Percentiles rank a stretch among this genome's conserved stretches.
These are phyloP conservation scores for Cotesia congregata DNA, from an alignment of 2,888 invertebrate genomes.

Conservation along the genomic window DNA sequence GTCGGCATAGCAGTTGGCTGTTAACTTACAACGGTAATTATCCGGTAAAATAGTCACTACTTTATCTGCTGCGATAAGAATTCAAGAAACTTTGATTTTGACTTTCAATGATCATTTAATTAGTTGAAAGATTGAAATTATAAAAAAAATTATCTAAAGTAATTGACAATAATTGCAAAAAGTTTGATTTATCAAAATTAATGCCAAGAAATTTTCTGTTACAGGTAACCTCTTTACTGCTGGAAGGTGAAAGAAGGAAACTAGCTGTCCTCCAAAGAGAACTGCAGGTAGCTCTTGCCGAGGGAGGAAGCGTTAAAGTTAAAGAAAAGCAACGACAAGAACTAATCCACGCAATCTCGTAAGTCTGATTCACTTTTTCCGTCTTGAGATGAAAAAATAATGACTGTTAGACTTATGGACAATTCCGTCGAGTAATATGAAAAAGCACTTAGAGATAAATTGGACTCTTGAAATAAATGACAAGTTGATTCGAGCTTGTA, in stretches of 20 bases:
- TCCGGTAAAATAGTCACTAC: no score
- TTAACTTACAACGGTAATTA: no score
- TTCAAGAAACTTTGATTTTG: no score
- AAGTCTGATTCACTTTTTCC: constrained; percentile 63
- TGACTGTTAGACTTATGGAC: neutral
- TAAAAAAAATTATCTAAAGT: neutral
- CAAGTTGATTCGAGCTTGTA: constrained; percentile 18
- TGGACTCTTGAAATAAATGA: constrained; percentile 23
- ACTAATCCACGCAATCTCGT: constrained; percentile 77
- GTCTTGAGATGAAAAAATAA: neutral
- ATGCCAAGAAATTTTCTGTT: constrained; percentile 49
- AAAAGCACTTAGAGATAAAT: constrained; percentile 4
- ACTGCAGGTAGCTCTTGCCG: constrained; percentile 75
- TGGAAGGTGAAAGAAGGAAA: constrained; percentile 79
- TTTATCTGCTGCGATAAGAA: no score
- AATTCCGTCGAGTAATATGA: neutral
- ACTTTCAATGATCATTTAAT: no score
- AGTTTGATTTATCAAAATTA: neutral
- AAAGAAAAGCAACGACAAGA: constrained; percentile 79
- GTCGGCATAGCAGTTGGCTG: no score
- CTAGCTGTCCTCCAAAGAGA: constrained; percentile 78
- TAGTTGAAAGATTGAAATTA: no score
- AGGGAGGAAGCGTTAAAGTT: constrained; percentile 77
- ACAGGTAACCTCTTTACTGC: constrained; percentile 78
- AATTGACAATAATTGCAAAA: neutral